phyloP scores from a whole-genome alignment of 2,888 invertebrate genomes.

The Limnephilus rhombicus region DNA sequence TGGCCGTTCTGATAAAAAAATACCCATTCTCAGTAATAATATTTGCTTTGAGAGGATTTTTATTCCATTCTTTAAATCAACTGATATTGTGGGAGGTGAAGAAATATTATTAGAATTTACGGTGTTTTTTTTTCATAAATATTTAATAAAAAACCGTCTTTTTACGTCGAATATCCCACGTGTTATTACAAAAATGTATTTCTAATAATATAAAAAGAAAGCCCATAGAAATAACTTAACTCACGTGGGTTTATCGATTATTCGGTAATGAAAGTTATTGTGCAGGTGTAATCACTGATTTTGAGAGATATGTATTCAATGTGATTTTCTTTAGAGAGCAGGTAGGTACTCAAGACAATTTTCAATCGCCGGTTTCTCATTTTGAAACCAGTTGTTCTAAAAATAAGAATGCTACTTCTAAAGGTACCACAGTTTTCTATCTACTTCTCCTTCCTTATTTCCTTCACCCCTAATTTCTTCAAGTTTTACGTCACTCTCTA shows the following conservation, averaged over 20 bases:
- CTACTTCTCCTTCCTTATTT: too few relatives aligned
- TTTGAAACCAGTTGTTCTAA: too few relatives aligned
- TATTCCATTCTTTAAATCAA: background rate
- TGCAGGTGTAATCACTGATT: background rate
- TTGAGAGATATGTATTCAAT: too few relatives aligned
- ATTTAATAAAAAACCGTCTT: background rate
- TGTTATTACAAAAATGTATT: background rate
- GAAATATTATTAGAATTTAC: background rate
- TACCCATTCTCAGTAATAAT: background rate
- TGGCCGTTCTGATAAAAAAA: conserved; percentile 8
- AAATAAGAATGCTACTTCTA: too few relatives aligned
- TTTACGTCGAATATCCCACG: background rate
- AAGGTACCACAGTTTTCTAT: too few relatives aligned
- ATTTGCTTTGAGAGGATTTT: conserved; percentile 15
- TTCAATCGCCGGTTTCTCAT: too few relatives aligned
- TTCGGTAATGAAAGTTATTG: background rate
- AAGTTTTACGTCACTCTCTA: too few relatives aligned
- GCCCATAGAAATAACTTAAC: background rate
- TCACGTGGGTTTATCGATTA: background rate
- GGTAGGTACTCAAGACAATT: too few relatives aligned
- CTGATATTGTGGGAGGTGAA: background rate
- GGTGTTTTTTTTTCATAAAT: background rate
- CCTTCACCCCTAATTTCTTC: too few relatives aligned
- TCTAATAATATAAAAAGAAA: background rate
- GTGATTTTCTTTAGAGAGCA: too few relatives aligned